Conservation (phyloP, 2,797 vertebrate species). For the Alectoris magna region DNA sequence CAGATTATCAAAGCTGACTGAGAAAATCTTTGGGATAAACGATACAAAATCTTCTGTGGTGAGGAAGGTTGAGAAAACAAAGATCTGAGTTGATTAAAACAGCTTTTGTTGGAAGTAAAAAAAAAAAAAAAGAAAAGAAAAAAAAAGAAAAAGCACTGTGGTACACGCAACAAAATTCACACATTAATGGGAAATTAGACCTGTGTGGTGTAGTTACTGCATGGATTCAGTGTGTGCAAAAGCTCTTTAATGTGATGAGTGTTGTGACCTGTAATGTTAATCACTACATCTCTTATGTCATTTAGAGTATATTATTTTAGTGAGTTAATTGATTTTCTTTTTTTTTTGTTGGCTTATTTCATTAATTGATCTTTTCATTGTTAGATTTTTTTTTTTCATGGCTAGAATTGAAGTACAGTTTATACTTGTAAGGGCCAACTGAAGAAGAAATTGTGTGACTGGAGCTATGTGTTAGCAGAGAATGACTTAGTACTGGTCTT, state of each 20-base stretch:
- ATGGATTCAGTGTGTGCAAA: fast-evolving
- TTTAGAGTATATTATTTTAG: background rate
- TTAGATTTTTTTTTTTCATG: background rate
- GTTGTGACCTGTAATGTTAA: background rate
- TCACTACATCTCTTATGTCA: background rate
- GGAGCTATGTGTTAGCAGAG: background rate
- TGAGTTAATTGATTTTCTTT: background rate
- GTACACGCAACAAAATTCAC: background rate
- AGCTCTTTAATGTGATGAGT: background rate
- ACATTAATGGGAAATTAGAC: background rate
- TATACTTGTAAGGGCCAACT: background rate
- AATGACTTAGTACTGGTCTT: fast-evolving
- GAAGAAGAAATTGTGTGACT: background rate
- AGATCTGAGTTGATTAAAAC: background rate
- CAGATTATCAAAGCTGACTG: background rate
- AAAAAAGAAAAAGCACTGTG: background rate
- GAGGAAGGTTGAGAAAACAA: background rate
- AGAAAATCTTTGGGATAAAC: background rate
- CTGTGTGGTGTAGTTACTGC: background rate
- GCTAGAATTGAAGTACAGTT: background rate
- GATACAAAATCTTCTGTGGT: background rate
- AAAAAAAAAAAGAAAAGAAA: background rate
- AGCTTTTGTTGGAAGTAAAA: background rate
- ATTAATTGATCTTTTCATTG: background rate
- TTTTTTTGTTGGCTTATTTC: background rate